A percentile compares a stretch with the other conserved stretches of the same genome.
Conservation (phyloP, 2,797 vertebrate species). For the Potorous gilbertii region DNA sequence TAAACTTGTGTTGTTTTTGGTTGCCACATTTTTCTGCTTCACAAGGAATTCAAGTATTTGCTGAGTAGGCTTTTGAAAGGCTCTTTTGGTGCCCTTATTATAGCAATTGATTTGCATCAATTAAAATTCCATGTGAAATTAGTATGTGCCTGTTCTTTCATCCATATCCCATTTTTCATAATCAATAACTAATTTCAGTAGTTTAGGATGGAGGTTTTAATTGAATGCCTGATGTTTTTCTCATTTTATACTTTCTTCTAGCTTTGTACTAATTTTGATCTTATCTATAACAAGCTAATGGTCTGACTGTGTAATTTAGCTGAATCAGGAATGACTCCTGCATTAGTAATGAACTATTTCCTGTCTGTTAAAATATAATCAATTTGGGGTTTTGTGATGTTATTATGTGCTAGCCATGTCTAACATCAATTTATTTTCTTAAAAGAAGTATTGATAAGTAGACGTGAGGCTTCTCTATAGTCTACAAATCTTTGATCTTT, state of each 20-base stretch:
- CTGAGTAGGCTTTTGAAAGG: not conserved
- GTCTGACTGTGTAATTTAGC: not conserved
- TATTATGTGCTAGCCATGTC: not conserved
- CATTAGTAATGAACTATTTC: not conserved
- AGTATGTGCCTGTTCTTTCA: not conserved
- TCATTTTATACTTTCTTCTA: not conserved
- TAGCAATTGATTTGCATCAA: not conserved
- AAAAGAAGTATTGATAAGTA: not conserved
- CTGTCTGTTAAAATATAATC: not conserved
- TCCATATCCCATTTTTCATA: not conserved
- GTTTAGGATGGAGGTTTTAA: not conserved
- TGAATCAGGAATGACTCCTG: not conserved
- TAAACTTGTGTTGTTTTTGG: not conserved
- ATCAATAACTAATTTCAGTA: not conserved
- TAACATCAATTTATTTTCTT: not conserved
- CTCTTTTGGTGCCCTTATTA: not conserved
- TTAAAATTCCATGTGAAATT: not conserved
- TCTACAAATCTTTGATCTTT: not conserved
- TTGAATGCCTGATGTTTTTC: not conserved
- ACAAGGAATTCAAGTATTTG: not conserved
- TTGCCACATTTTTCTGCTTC: not conserved
- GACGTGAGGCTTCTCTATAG: not conserved
- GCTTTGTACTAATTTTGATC: not conserved
- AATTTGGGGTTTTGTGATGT: not conserved
- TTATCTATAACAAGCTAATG: not conserved